A percentile compares a stretch with the other conserved stretches of the same genome.
Conservation (phyloP, 2,797 vertebrate species). For the Coregonus ussuriensis region DNA sequence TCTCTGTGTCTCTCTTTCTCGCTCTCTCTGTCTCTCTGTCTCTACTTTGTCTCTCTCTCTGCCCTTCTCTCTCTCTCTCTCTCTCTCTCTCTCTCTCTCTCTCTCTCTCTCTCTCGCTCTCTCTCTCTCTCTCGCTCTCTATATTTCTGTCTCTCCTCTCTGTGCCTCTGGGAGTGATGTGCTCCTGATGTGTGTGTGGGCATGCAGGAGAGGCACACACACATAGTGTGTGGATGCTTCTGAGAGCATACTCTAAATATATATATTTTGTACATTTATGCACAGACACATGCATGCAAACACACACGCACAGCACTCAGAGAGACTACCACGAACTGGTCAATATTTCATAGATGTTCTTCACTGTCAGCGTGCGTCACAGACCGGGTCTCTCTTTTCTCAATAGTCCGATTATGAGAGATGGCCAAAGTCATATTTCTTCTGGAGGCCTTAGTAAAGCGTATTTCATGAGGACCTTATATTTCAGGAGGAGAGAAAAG, state of each 20-base stretch:
- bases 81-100: no score
- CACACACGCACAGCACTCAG: conserved; percentile 23
- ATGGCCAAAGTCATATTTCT: conserved; percentile 51
- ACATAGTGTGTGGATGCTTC: not conserved
- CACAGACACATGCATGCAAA: conserved; percentile 4
- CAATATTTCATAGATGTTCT: conserved; percentile 65
- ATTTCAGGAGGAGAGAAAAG: not conserved
- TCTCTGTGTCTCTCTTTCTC: no score
- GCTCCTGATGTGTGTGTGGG: no score
- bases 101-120: conserved; percentile 39
- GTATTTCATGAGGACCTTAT: conserved; percentile 54
- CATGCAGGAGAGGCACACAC: no score
- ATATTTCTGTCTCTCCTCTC: not conserved
- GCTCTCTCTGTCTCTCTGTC: not conserved
- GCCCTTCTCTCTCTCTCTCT: no score
- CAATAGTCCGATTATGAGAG: conserved; percentile 37
- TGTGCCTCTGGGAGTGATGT: no score
- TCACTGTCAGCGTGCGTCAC: conserved; percentile 27
- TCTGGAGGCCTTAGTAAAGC: conserved; percentile 50
- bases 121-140: no score
- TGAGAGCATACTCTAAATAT: conserved; percentile 54
- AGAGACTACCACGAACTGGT: conserved; percentile 43
- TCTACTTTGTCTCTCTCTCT: conserved; percentile 25
- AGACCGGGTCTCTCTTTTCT: conserved; percentile 18
- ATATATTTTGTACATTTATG: conserved; percentile 50